Base-by-base conservation (phyloP, 2,113 vertebrate genomes). In the Psilopsiagon aymara region DNA sequence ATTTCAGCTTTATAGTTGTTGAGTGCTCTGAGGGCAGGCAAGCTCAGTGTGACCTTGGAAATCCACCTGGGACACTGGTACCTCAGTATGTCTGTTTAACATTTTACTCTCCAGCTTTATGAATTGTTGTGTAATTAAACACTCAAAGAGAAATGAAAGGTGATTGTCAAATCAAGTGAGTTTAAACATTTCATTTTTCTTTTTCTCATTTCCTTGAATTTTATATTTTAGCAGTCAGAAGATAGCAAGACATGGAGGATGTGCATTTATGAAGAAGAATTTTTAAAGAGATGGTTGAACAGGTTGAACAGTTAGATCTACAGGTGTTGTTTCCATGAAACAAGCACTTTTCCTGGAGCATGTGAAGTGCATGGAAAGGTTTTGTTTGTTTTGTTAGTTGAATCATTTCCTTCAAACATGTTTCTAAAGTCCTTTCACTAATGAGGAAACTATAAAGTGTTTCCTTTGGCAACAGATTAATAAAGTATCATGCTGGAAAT, bases 391-490 rank as follows among this genome's bases (percentile, higher is more conserved):
- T 90, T 91, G 4, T 83, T 84, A 88, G 60, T 49, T 93, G 76
- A 57, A 93, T 96, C 85, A 88, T 95, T 96, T 96, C 95, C 92
- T 95, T 88, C 80, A 78, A 90, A 55, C n/a, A 11, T 70, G 52
- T 88, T 96, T 57, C 94, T 78, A 80, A 88, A 94, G 41, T 47
- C 33, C 29, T 79, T 86, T 75, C 52, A 62, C 88, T 88, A 94
- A 88, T 78, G 62, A 93, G 73, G 81, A 86, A 83, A 81, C 25
- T 57, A 68, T 75, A n/a, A 88, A 83, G 52, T 88, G 62, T 92
- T 96, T 91, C 43, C 93, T 93, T 96, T 96, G 95, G 92, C 90
- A 90, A 69, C 33, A 57, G 80, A 94, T 91, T 89, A 96, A 86
- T 92, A 78, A 86, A 93, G 64, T 83, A 66, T 16, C 16, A 28